phyloP scores from a whole-genome alignment of 2,888 invertebrate species.

The Pediacus dermestoides region DNA sequence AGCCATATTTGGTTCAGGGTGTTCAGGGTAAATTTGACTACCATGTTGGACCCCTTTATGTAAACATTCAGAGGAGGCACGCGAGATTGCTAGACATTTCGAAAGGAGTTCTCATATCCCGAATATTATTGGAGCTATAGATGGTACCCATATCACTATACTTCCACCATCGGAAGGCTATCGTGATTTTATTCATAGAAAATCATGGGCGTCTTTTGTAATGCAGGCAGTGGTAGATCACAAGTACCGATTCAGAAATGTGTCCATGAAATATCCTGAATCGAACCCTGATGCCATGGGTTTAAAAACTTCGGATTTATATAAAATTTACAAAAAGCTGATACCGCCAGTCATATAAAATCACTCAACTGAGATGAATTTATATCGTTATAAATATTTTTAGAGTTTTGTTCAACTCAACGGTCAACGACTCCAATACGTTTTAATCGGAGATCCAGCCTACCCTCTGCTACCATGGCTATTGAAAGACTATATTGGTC shows the following conservation, averaged over 20 bases:
- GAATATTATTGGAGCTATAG: slow-evolving; percentile 10
- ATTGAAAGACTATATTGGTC: neutral
- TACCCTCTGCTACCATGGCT: slow-evolving; percentile 15
- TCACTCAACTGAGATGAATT: too few species aligned
- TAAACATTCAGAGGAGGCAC: too few species aligned
- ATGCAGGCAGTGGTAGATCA: slow-evolving; percentile 27
- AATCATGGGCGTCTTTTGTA: slow-evolving; percentile 14
- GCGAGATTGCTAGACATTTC: slow-evolving; percentile 10
- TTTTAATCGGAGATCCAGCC: slow-evolving; percentile 14
- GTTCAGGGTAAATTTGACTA: too few species aligned
- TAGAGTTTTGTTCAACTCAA: slow-evolving; percentile 7
- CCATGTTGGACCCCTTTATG: too few species aligned
- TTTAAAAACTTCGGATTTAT: slow-evolving; percentile 17
- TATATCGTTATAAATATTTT: slow-evolving; percentile 6
- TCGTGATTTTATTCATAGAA: slow-evolving; percentile 9
- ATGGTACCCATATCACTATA: slow-evolving; percentile 9
- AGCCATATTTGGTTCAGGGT: too few species aligned
- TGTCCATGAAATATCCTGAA: slow-evolving; percentile 17
- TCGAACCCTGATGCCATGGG: slow-evolving; percentile 23
- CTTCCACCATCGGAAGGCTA: slow-evolving; percentile 6
- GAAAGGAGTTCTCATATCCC: slow-evolving; percentile 8
- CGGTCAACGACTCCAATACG: slow-evolving; percentile 20
- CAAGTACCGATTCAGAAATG: slow-evolving; percentile 19
- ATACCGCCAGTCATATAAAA: too few species aligned
- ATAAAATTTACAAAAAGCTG: too few species aligned